Evolutionary conservation across 1,140 invertebrate genomes (phyloP), one percentile per base, ranked within the genome.

Genomic region (Drosophila navojoa): DNA sequence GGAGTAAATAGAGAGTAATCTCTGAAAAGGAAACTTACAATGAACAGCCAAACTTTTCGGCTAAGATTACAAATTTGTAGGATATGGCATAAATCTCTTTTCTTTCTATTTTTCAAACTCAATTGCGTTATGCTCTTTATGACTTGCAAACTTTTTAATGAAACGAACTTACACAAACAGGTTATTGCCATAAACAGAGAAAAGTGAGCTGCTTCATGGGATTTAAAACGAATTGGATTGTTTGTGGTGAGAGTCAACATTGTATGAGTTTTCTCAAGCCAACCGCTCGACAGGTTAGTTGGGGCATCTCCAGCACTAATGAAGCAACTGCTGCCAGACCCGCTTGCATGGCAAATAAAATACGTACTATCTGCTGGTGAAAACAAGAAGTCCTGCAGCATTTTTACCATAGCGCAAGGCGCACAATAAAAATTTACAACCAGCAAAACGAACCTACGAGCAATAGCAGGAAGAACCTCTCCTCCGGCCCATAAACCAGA

Each of bases 351-450:
- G 52, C 68, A 86, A 81, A 86, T 87, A 86, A 87, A 86, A 76
- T 87, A 61, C 57, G 69, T 72, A 68, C 79, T 78, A 81, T 87
- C 70, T 87, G 74, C 29, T 64, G 63, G 42, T 32, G 72, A 76
- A 81, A 79, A 87, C 81, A 71, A 74, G 49, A 69, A 77, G 53
- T 72, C 58, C 54, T 67, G 63, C 49, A 55, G 70, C 62, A 72
- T 71, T 76, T 66, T 59, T 72, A 45, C 52, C 62, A 66, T 52
- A 67, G 70, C 58, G 53, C 49, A 85, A 78, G 81, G 63, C 60
- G 78, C 87, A 82, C 82, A 82, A 79, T 87, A 87, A 87, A 87
- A 87, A 89, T 87, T 79, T 87, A 89, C 82, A 89, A 79, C 79
- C 76, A 81, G 59, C 82, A 84, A 72, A 80, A 57, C 54, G 59